Base-by-base conservation (phyloP, 2,113 vertebrate genomes). In the Symphodus melops region DNA sequence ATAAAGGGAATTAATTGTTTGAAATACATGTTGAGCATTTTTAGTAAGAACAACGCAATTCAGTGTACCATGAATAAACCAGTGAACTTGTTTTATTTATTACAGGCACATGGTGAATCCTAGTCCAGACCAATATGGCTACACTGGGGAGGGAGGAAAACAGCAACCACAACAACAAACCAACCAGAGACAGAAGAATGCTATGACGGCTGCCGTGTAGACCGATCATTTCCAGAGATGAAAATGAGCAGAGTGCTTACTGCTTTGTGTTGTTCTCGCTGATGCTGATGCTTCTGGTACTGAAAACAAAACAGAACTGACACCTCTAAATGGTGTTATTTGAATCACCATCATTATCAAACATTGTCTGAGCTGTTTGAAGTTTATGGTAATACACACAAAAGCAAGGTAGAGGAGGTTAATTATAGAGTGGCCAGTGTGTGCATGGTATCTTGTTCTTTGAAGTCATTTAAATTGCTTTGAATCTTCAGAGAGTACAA, bases 181-280 rank as follows among this genome's bases (percentile, higher is more conserved):
- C 85, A 94, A 96, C 74, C 92, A 94, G 20, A 91, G 93, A 82
- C 96, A 96, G 90, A 97, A 97, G 94, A 96, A 93, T 75, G 80
- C 94, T 78, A 94, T 95, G 95, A 97, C 97, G 14, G 96, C 96
- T 73, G 96, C 96, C 9, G 96, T 97, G 87, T 97, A 96, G 80
- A 64, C 19, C 0, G 62, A 65, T 20, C 57, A 72, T 54, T 19
- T 78, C 53, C 59, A 28, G 53, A 61, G n/a, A 64, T 19, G n/a
- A 65, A 61, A 74, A 41, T 21, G 58, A 71, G 68, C 71, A 68
- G 8, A 51, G 19, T 10, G 20, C 61, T 17, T 17, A 33, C 59
- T 21, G 39, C 46, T 73, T 42, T 28, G 3, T 20, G 11, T 69
- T 19, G 54, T n/a, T 58, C 6, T 52, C 53, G 66, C 58, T 79